Percentiles rank a stretch among this genome's conserved stretches.
These are phyloP conservation scores for Drosophila repleta DNA, from an alignment of 1,140 invertebrate genomes.

Conservation along the genomic window DNA sequence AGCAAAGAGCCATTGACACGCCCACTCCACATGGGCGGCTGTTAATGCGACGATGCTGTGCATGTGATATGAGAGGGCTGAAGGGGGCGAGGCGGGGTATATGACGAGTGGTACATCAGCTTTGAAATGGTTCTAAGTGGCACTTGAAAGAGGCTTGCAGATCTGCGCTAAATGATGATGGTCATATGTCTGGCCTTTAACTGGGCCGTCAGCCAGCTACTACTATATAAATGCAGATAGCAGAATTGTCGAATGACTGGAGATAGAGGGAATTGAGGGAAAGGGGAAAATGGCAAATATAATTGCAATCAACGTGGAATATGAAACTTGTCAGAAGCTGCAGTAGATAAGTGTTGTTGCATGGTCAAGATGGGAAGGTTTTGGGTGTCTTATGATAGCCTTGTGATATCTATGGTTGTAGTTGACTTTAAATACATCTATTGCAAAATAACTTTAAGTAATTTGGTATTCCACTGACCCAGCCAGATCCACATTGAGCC, in stretches of 20 bases:
- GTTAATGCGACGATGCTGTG: not conserved
- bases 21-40: conserved; percentile 39
- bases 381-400: not conserved
- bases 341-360: not conserved
- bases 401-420: no score
- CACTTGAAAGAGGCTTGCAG: conserved; percentile 42
- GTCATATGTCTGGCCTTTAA: conserved; percentile 67
- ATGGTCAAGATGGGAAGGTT: no score
- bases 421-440: no score
- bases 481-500: conserved; percentile 1
- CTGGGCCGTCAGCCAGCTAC: conserved; percentile 32
- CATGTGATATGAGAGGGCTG: not conserved
- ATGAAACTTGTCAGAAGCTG: not conserved
- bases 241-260: conserved; percentile 1
- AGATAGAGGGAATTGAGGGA: not conserved
- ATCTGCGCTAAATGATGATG: conserved; percentile 63
- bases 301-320: not conserved
- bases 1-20: conserved; percentile 62
- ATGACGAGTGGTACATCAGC: conserved; percentile 13
- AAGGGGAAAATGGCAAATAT: not conserved
- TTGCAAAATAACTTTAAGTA: not conserved
- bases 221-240: conserved; percentile 2
- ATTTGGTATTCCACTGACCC: not conserved
- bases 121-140: conserved; percentile 69
- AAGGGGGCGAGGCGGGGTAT: not conserved